Conservation (phyloP, 2,113 vertebrate genomes). For the Cryptotis parvus region DNA sequence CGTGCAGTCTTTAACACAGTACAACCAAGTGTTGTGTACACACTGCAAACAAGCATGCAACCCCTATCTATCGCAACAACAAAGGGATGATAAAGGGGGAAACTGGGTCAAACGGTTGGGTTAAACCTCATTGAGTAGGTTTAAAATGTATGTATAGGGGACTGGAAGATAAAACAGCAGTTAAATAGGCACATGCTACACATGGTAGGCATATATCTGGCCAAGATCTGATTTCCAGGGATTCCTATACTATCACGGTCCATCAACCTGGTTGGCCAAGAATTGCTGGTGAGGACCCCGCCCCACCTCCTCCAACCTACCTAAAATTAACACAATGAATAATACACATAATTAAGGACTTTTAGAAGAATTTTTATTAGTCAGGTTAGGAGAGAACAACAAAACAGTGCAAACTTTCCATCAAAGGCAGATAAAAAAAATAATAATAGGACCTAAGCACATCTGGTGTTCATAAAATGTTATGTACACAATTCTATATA, state of each 20-base stretch:
- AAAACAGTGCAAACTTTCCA: not conserved
- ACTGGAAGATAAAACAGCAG: too few species aligned
- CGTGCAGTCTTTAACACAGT: too few species aligned
- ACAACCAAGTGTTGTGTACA: too few species aligned
- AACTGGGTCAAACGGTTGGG: slow-evolving; percentile 55
- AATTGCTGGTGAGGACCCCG: not conserved
- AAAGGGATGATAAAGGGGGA: too few species aligned
- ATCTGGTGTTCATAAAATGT: not conserved
- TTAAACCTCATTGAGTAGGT: slow-evolving; percentile 34
- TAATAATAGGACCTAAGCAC: not conserved
- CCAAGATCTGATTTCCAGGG: too few species aligned
- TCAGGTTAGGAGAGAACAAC: not conserved
- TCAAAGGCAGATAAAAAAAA: not conserved
- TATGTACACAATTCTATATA: slow-evolving; percentile 13
- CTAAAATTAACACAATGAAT: not conserved
- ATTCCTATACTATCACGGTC: slow-evolving; percentile 1
- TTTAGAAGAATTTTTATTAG: not conserved
- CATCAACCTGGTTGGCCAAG: too few species aligned
- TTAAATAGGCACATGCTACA: too few species aligned
- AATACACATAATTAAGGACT: not conserved
- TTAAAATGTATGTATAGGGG: slow-evolving; percentile 21
- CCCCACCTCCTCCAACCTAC: not conserved
- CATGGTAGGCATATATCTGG: too few species aligned
- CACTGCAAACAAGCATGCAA: too few species aligned
- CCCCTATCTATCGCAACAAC: too few species aligned